These are phyloP conservation scores for Eupithecia tripunctaria DNA, from an alignment of 2,888 invertebrate species.

Conservation along the genomic window DNA sequence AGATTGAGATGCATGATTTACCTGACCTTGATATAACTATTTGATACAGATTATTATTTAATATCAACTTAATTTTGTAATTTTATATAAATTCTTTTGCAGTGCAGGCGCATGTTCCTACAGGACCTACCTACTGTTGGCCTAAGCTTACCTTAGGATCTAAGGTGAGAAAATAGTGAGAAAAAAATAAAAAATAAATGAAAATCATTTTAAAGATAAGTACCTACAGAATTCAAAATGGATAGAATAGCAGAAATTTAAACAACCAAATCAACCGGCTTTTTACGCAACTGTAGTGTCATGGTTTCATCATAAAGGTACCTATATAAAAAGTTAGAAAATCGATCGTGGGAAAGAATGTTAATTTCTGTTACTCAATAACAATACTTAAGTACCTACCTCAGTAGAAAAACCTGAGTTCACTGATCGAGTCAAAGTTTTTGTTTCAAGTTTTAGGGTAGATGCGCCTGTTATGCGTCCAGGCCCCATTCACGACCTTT, in stretches of 20 bases:
- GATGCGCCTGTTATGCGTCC: too few relatives aligned
- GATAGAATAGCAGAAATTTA: not conserved
- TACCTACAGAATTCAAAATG: constrained; percentile 45
- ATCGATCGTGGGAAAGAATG: constrained; percentile 3
- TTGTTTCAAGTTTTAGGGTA: not conserved
- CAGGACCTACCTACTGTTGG: too few relatives aligned
- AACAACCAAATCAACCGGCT: not conserved
- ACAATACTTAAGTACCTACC: not conserved
- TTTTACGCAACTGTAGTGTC: not conserved
- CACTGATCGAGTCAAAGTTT: not conserved
- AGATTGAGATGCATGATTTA: too few relatives aligned
- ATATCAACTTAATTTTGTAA: too few relatives aligned
- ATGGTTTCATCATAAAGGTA: not conserved
- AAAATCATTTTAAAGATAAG: constrained; percentile 30
- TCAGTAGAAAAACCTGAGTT: not conserved
- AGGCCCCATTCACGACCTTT: too few relatives aligned
- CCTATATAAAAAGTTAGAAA: not conserved
- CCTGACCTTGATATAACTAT: too few relatives aligned
- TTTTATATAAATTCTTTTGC: too few relatives aligned
- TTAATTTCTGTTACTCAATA: constrained; percentile 5
- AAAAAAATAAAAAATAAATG: too few relatives aligned
- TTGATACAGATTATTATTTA: too few relatives aligned
- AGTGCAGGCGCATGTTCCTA: too few relatives aligned
- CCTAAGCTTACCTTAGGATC: too few relatives aligned
- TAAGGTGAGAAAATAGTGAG: too few relatives aligned